phyloP scores from a whole-genome alignment of 2,888 invertebrate species.

The Volucella inflata region DNA sequence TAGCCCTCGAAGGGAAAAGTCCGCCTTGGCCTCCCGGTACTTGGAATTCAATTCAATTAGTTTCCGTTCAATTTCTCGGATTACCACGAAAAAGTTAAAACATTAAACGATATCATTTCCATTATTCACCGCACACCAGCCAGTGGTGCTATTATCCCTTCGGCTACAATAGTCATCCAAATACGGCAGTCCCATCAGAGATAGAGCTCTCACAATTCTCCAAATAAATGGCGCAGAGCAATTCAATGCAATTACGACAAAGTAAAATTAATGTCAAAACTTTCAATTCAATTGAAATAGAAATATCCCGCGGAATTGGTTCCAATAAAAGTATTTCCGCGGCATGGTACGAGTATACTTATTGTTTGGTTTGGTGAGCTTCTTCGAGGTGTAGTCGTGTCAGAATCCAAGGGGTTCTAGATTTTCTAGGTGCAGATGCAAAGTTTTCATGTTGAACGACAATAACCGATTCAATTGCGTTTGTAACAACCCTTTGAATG shows the following conservation, averaged over 20 bases:
- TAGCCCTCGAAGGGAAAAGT: background rate
- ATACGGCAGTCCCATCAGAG: background rate
- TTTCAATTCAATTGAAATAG: conserved; percentile 73
- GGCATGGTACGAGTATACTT: background rate
- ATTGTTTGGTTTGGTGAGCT: too few species aligned
- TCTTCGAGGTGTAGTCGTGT: too few species aligned
- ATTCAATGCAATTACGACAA: conserved; percentile 73
- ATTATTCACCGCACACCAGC: conserved; percentile 60
- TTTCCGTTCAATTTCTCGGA: conserved; percentile 70
- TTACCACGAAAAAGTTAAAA: conserved; percentile 70
- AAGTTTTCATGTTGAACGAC: conserved; percentile 67
- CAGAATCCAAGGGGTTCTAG: too few species aligned
- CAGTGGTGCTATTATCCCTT: conserved; percentile 30
- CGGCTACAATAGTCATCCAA: conserved; percentile 23
- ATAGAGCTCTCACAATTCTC: conserved; percentile 31
- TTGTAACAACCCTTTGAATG: background rate
- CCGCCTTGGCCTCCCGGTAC: conserved; percentile 2
- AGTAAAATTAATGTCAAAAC: conserved; percentile 74
- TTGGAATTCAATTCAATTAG: conserved; percentile 69
- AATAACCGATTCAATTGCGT: conserved; percentile 44
- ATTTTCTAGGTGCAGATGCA: conserved; percentile 51
- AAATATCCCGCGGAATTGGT: conserved; percentile 28
- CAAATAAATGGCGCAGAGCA: conserved; percentile 65
- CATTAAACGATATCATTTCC: conserved; percentile 72
- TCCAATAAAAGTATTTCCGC: conserved; percentile 47